A percentile compares a stretch with the other conserved stretches of the same genome.
These are phyloP conservation scores for Tor tambroides DNA, from an alignment of 2,113 vertebrate genomes.

Conservation along the genomic window DNA sequence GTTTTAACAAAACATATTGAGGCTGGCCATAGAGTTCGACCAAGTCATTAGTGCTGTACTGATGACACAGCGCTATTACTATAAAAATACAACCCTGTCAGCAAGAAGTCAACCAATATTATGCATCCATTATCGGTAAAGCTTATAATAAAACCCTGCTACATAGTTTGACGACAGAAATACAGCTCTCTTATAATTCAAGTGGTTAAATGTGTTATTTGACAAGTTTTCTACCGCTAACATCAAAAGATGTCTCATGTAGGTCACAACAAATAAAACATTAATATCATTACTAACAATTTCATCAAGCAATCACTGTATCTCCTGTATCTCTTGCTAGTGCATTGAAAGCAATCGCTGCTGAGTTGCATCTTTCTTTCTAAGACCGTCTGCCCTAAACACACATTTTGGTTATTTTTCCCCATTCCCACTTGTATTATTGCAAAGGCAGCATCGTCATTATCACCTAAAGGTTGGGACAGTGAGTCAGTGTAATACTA, in stretches of 20 bases:
- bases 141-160: background rate
- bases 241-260: slow-evolving; percentile 20
- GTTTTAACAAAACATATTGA: slow-evolving; percentile 19
- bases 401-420: background rate
- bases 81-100: slow-evolving; percentile 31
- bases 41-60: slow-evolving; percentile 20
- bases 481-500: slow-evolving; percentile 30
- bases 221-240: background rate
- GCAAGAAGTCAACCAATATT: slow-evolving; percentile 22
- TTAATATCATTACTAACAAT: slow-evolving; percentile 19
- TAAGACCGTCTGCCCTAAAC: background rate
- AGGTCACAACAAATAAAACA: slow-evolving; percentile 17
- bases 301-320: slow-evolving; percentile 20
- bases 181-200: background rate
- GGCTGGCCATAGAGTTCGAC: slow-evolving; percentile 10
- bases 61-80: slow-evolving; percentile 30
- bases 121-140: slow-evolving; percentile 25
- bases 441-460: slow-evolving; percentile 4
- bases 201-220: background rate
- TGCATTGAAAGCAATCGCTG: background rate
- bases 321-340: background rate
- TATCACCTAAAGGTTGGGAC: slow-evolving; percentile 30
- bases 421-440: background rate
- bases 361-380: background rate
- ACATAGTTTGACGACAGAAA: background rate